Evolutionary conservation across 2,888 invertebrate genomes (phyloP).

Genomic region (Rhamnusium bicolor): DNA sequence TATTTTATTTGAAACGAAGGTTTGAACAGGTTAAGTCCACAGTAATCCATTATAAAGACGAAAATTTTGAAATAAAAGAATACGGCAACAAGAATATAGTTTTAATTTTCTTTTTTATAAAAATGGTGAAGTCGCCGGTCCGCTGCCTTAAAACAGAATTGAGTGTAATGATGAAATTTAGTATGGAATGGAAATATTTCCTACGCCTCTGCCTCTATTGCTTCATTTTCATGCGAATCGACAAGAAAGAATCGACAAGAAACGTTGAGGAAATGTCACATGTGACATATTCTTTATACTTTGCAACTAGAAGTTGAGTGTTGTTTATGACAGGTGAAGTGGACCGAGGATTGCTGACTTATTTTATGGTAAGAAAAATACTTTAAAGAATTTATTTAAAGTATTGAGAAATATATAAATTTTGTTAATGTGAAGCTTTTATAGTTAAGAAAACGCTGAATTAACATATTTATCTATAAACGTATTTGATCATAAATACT

Average conservation of each 20-base stretch:
- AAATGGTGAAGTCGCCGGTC: not conserved
- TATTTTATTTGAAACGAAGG: too few relatives aligned
- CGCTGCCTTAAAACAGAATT: not conserved
- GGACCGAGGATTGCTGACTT: constrained; percentile 15
- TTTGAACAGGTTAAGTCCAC: too few relatives aligned
- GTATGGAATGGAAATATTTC: not conserved
- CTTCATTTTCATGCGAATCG: not conserved
- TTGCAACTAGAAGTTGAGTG: constrained; percentile 24
- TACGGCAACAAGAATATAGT: too few relatives aligned
- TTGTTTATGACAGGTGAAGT: constrained; percentile 35
- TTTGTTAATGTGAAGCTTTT: not conserved
- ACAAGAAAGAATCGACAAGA: not conserved
- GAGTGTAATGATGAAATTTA: too few relatives aligned
- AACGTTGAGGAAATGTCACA: not conserved
- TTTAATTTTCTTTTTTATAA: too few relatives aligned
- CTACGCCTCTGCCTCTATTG: not conserved
- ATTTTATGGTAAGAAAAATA: not conserved
- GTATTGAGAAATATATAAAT: not conserved
- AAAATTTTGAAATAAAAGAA: too few relatives aligned
- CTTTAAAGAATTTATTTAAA: not conserved
- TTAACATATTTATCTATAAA: not conserved
- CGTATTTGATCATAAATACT: too few relatives aligned
- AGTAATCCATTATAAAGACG: too few relatives aligned
- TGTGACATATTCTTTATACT: constrained; percentile 11
- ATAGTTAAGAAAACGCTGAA: not conserved